These are phyloP conservation scores for Hydrophis major DNA, from an alignment of 2,797 vertebrate species.

Conservation along the genomic window DNA sequence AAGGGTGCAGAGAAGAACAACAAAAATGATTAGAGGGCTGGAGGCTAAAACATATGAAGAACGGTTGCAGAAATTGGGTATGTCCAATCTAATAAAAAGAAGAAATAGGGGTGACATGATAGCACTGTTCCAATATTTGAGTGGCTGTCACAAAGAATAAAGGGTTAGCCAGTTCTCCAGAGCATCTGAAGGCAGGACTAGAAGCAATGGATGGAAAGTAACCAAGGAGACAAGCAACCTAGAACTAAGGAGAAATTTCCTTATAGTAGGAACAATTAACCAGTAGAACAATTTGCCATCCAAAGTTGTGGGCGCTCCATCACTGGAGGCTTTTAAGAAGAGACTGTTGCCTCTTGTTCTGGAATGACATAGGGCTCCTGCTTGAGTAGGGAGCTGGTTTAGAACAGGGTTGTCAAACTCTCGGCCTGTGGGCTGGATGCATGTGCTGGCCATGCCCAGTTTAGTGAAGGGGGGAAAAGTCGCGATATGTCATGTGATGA, in stretches of 20 bases:
- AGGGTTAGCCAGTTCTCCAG: not conserved
- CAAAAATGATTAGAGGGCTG: not conserved
- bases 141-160: not conserved
- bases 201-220: not conserved
- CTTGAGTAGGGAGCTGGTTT: not conserved
- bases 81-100: not conserved
- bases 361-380: not conserved
- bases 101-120: not conserved
- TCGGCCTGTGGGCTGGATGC: no score
- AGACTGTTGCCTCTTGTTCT: not conserved
- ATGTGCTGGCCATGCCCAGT: no score
- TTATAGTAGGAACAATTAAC: not conserved
- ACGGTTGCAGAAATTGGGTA: not conserved
- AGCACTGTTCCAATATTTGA: not conserved
- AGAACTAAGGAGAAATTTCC: not conserved
- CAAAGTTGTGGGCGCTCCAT: not conserved
- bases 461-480: no score
- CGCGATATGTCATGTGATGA: no score
- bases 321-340: not conserved
- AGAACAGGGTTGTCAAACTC: no score
- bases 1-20: not conserved
- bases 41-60: not conserved
- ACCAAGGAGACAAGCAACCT: not conserved
- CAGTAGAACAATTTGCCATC: not conserved
- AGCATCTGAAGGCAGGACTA: not conserved